These are phyloP conservation scores for Tachuris rubrigastra DNA, from an alignment of 2,113 vertebrate species.

Conservation along the genomic window DNA sequence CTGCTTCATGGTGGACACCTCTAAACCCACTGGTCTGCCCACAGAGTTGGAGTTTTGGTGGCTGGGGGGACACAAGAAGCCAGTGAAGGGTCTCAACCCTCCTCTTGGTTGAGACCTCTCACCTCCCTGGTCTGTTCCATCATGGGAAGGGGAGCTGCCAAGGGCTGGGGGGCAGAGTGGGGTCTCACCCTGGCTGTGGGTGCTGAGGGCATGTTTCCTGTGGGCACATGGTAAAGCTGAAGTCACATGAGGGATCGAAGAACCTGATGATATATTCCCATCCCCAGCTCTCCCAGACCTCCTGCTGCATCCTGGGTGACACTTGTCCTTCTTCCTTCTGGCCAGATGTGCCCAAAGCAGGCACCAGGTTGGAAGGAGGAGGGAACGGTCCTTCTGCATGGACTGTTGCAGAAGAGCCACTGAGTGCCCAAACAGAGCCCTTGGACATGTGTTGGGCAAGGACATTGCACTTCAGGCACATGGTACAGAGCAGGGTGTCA, in stretches of 20 bases:
- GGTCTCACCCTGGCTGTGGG: neutral
- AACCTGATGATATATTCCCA: neutral
- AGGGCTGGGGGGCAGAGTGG: neutral
- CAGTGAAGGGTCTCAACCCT: neutral
- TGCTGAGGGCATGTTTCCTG: neutral
- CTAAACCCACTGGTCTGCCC: neutral
- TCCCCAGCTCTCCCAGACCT: neutral
- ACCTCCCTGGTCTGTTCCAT: neutral
- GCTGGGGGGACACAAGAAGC: neutral
- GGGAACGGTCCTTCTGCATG: neutral
- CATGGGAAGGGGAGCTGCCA: neutral
- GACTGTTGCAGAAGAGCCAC: neutral
- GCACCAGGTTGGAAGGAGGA: neutral
- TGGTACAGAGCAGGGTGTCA: neutral
- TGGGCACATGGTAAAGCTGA: neutral
- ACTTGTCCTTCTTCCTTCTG: neutral
- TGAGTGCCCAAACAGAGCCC: neutral
- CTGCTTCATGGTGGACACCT: neutral
- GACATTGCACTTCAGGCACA: neutral
- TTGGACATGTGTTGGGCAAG: neutral
- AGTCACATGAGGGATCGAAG: neutral
- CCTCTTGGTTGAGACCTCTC: neutral
- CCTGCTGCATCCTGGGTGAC: neutral
- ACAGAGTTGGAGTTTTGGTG: neutral
- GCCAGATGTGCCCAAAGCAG: neutral